These are phyloP conservation scores for Enteromius unitaeniatus DNA, from an alignment of 2,797 vertebrate species.

Conservation along the genomic window DNA sequence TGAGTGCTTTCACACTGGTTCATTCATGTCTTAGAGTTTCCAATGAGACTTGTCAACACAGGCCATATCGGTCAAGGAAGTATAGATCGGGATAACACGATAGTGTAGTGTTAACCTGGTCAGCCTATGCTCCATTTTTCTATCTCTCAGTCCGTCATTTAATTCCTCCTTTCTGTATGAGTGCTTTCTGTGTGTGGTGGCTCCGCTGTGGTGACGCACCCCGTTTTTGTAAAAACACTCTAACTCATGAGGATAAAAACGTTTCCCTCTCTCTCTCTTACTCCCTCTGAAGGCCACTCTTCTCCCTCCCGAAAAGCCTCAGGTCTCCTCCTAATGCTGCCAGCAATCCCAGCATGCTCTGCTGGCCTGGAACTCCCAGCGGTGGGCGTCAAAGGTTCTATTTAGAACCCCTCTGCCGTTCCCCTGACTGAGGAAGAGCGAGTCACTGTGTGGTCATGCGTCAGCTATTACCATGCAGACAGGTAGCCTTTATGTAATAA, in stretches of 20 bases:
- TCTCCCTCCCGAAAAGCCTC: conserved; percentile 57
- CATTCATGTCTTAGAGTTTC: conserved; percentile 23
- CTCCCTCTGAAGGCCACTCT: conserved; percentile 41
- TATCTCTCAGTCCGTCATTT: conserved; percentile 53
- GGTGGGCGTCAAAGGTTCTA: conserved; percentile 77
- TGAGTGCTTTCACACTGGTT: conserved; percentile 11
- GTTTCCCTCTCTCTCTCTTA: conserved; percentile 53
- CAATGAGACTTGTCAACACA: conserved; percentile 3
- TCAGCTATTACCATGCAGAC: conserved; percentile 55
- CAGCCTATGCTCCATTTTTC: conserved; percentile 39
- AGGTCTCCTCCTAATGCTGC: conserved; percentile 68
- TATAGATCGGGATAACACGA: conserved; percentile 22
- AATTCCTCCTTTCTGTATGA: conserved; percentile 64
- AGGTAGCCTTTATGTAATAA: conserved; percentile 60
- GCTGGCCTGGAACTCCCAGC: conserved; percentile 71
- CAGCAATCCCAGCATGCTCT: conserved; percentile 78
- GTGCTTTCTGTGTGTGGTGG: conserved; percentile 74
- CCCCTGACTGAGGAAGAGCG: conserved; percentile 48
- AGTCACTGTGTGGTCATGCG: conserved; percentile 52
- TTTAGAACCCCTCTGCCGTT: conserved; percentile 57
- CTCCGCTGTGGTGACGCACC: conserved; percentile 75
- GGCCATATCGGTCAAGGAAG: conserved; percentile 23
- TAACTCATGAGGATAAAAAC: conserved; percentile 59
- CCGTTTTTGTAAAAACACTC: conserved; percentile 78
- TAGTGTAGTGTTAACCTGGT: conserved; percentile 37